phyloP scores from a whole-genome alignment of 2,888 invertebrate genomes.

The Sturmia bella region DNA sequence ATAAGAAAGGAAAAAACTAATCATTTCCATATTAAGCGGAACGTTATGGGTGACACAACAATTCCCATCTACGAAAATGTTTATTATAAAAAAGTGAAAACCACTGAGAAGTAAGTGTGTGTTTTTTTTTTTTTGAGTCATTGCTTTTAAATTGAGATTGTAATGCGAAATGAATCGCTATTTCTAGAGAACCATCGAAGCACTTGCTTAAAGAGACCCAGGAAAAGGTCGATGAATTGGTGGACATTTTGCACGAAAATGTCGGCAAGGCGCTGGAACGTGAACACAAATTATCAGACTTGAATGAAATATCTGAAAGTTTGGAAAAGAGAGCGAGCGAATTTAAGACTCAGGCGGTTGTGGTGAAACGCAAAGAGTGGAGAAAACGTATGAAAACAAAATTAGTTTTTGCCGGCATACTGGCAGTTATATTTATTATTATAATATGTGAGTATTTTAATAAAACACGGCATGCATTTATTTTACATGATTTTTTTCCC shows the following conservation, averaged over 20 bases:
- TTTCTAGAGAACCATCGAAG: constrained; percentile 8
- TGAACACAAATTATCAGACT: constrained; percentile 47
- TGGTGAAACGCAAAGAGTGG: constrained; percentile 53
- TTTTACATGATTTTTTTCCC: not conserved
- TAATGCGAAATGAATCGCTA: too few relatives aligned
- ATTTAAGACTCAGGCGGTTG: constrained; percentile 50
- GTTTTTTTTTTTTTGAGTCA: too few relatives aligned
- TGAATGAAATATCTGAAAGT: constrained; percentile 42
- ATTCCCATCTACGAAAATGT: constrained; percentile 48
- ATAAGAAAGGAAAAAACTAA: too few relatives aligned
- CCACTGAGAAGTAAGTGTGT: constrained; percentile 32
- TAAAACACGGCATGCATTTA: not conserved
- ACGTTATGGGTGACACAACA: constrained; percentile 27
- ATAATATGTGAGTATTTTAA: constrained; percentile 51
- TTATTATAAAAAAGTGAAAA: constrained; percentile 44
- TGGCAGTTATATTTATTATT: constrained; percentile 45
- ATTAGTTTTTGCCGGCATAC: constrained; percentile 53
- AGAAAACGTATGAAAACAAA: constrained; percentile 58
- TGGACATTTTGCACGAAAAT: constrained; percentile 61
- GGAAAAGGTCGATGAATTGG: constrained; percentile 56
- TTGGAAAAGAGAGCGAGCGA: constrained; percentile 43
- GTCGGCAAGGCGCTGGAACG: constrained; percentile 55
- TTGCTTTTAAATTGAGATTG: too few relatives aligned
- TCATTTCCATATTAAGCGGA: not conserved
- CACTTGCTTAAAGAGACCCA: constrained; percentile 51